Percentiles rank a stretch among this genome's conserved stretches.
These are phyloP conservation scores for Drosophila barbarae DNA, from an alignment of 2,888 invertebrate genomes.

Conservation along the genomic window DNA sequence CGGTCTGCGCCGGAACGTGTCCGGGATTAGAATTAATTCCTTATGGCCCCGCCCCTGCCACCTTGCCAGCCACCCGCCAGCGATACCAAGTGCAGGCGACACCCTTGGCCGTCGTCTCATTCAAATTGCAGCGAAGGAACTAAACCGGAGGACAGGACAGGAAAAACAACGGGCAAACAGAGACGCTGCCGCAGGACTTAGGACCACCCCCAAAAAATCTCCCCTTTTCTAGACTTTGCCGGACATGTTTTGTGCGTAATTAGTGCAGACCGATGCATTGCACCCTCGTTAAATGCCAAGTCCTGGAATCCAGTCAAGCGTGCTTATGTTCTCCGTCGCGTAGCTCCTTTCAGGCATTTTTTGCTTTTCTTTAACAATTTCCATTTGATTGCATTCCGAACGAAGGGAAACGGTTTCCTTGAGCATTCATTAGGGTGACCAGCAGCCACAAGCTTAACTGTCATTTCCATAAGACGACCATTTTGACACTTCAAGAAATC, in stretches of 20 bases:
- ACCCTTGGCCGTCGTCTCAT: slow-evolving; percentile 43
- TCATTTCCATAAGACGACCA: slow-evolving; percentile 64
- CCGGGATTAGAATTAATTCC: slow-evolving; percentile 68
- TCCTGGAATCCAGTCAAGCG: slow-evolving; percentile 49
- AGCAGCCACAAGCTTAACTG: slow-evolving; percentile 60
- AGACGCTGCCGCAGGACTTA: slow-evolving; percentile 8
- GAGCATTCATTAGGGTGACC: slow-evolving; percentile 65
- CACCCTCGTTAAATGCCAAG: slow-evolving; percentile 18
- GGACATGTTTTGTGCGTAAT: slow-evolving; percentile 67
- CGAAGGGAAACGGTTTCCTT: slow-evolving; percentile 9
- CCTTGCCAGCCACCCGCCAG: slow-evolving; percentile 38
- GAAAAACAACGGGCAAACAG: slow-evolving; percentile 21
- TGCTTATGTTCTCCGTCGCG: slow-evolving; percentile 20
- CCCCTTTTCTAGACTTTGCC: slow-evolving; percentile 8
- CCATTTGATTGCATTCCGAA: slow-evolving; percentile 68
- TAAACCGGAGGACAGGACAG: neutral
- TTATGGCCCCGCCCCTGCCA: slow-evolving; percentile 30
- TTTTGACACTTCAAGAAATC: slow-evolving; percentile 12
- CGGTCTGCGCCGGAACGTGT: slow-evolving; percentile 56
- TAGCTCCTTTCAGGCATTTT: slow-evolving; percentile 41
- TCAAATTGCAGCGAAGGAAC: slow-evolving; percentile 55
- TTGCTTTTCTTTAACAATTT: slow-evolving; percentile 63
- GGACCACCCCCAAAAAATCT: slow-evolving; percentile 16
- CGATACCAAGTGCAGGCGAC: slow-evolving; percentile 48
- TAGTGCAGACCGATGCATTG: slow-evolving; percentile 52